A percentile compares a stretch with the other conserved stretches of the same genome.
Conservation (phyloP, 2,888 invertebrate species). For the Bhutanitis thaidina region DNA sequence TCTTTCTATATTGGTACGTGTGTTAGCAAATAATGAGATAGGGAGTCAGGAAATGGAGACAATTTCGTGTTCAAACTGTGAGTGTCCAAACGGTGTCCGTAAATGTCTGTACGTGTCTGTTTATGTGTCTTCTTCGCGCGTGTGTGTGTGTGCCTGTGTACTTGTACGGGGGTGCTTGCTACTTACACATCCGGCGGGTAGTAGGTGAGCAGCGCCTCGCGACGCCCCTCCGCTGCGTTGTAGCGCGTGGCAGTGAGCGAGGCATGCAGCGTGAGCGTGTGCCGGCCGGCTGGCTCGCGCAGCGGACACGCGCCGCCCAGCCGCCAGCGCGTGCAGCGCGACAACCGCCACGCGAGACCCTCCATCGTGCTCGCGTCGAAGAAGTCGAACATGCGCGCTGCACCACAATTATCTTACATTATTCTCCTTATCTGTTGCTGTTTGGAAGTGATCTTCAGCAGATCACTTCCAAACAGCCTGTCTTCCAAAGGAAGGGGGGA, state of each 20-base stretch:
- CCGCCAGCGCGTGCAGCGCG: constrained; percentile 82
- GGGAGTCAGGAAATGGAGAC: too few relatives aligned
- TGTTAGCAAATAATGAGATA: too few relatives aligned
- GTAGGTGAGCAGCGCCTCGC: constrained; percentile 90
- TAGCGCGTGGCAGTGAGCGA: constrained; percentile 52
- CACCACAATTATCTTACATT: too few relatives aligned
- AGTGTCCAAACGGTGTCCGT: too few relatives aligned
- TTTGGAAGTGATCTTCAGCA: too few relatives aligned
- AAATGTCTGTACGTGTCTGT: too few relatives aligned
- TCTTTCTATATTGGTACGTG: too few relatives aligned
- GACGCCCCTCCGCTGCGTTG: constrained; percentile 74
- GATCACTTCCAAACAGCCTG: too few relatives aligned
- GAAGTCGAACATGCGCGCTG: constrained; percentile 96
- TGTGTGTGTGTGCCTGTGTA: not conserved
- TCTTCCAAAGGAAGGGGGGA: too few relatives aligned
- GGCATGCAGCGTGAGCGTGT: constrained; percentile 85
- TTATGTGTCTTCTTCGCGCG: too few relatives aligned
- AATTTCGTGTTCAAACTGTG: too few relatives aligned
- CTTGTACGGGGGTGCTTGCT: not conserved
- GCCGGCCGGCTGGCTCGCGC: constrained; percentile 52
- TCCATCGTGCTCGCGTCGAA: constrained; percentile 97
- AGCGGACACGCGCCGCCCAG: constrained; percentile 71
- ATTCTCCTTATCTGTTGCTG: too few relatives aligned
- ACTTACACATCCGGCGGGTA: constrained; percentile 93
- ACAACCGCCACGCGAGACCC: constrained; percentile 90